Evolutionary conservation across 2,113 vertebrate species (phyloP).

Genomic region (Tor tambroides): DNA sequence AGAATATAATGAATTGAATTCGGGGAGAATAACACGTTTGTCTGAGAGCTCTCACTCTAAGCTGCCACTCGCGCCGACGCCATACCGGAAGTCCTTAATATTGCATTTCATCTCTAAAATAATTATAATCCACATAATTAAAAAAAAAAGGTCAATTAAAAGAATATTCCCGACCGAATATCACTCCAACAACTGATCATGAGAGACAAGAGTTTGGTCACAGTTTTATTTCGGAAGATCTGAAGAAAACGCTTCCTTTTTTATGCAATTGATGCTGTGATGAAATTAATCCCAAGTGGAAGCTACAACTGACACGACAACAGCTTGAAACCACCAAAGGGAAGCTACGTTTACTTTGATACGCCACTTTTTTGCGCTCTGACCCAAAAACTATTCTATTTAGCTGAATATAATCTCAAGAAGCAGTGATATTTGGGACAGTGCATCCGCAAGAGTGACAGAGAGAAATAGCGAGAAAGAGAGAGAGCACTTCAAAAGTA

Average conservation of each 20-base stretch:
- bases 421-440: constrained; percentile 45
- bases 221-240: not conserved
- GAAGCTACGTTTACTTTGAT: constrained; percentile 19
- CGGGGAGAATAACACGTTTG: not conserved
- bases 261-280: not conserved
- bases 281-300: not conserved
- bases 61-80: not conserved
- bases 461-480: constrained; percentile 39
- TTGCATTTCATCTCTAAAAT: not conserved
- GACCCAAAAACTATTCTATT: constrained; percentile 43
- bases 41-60: not conserved
- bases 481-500: not conserved
- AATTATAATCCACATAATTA: not conserved
- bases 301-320: not conserved
- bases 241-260: not conserved
- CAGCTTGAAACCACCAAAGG: not conserved
- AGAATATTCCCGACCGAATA: not conserved
- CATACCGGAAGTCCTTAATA: not conserved
- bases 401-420: constrained; percentile 34
- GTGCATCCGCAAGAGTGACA: constrained; percentile 15
- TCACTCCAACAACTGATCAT: not conserved
- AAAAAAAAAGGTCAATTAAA: not conserved
- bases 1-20: not conserved
- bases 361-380: not conserved
- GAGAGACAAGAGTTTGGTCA: not conserved